Conservation (phyloP, 2,888 invertebrate species). For the Doris montereyensis region DNA sequence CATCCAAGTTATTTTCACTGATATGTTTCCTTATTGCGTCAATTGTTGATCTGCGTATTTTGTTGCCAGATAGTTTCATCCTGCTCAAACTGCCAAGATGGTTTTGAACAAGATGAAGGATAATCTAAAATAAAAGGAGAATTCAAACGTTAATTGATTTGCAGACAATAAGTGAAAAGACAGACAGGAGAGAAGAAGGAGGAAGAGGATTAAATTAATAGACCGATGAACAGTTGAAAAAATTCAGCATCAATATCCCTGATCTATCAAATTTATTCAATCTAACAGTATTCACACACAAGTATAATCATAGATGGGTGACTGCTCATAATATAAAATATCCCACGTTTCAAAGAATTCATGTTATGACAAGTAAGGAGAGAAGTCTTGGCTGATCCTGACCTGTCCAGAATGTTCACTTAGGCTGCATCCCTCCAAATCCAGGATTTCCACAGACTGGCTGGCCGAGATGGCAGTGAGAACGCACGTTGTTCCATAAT, state of each 20-base stretch:
- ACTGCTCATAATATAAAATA: no score
- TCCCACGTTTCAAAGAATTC: no score
- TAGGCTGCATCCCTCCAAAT: conserved; percentile 63
- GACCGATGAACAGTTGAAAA: no score
- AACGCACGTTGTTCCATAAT: conserved; percentile 61
- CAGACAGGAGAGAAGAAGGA: no score
- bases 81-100: conserved; percentile 55
- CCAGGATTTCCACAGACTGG: conserved; percentile 59
- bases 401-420: conserved; percentile 65
- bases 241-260: no score
- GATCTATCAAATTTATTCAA: no score
- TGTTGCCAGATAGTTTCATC: conserved; percentile 59
- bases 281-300: no score
- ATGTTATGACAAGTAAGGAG: no score
- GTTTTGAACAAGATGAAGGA: conserved; percentile 61
- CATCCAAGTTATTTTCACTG: conserved; percentile 41
- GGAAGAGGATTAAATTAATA: no score
- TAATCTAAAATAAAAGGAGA: conserved; percentile 51
- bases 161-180: no score
- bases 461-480: conserved; percentile 60
- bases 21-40: conserved; percentile 53
- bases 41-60: conserved; percentile 50
- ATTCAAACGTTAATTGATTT: no score
- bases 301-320: no score
- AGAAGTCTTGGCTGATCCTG: background rate